Evolutionary conservation across 2,113 vertebrate genomes (phyloP).

Genomic region (Ictidomys tridecemlineatus): DNA sequence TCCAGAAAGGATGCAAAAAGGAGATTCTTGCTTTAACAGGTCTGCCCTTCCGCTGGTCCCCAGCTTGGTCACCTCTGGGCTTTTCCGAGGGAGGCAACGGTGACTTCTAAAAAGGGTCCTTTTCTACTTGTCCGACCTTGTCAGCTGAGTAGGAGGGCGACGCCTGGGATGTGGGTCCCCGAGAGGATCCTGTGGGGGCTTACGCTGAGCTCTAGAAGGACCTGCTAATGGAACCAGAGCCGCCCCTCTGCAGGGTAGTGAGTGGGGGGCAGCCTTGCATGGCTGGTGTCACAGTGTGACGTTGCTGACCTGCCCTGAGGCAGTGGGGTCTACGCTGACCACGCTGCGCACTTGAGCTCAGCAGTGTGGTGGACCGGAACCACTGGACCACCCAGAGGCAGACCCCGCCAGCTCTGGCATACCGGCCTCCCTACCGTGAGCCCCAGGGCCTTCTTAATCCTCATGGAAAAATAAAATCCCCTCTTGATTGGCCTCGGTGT

Average conservation of each 20-base stretch:
- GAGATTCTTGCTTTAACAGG: neutral
- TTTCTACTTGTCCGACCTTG: rapidly evolving
- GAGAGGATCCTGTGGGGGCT: neutral
- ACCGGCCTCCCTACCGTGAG: neutral
- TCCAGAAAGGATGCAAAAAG: neutral
- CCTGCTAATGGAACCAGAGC: too few species aligned
- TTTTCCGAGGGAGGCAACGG: neutral
- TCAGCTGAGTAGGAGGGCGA: neutral
- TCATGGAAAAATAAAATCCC: neutral
- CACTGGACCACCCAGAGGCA: neutral
- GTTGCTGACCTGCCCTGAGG: neutral
- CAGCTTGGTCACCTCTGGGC: neutral
- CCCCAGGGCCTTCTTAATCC: neutral
- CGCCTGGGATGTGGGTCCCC: neutral
- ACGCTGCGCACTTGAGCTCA: neutral
- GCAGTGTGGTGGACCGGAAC: neutral
- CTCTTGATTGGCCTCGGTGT: neutral
- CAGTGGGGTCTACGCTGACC: neutral
- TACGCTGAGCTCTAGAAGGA: neutral
- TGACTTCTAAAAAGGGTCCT: neutral
- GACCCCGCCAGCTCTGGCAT: too few species aligned
- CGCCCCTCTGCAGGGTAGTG: neutral
- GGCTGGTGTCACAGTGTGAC: neutral
- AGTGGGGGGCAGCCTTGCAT: neutral
- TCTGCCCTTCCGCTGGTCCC: neutral